Evolutionary conservation across 2,113 vertebrate species (phyloP), one percentile per base, ranked within the genome.

Genomic region (Thomomys bottae): DNA sequence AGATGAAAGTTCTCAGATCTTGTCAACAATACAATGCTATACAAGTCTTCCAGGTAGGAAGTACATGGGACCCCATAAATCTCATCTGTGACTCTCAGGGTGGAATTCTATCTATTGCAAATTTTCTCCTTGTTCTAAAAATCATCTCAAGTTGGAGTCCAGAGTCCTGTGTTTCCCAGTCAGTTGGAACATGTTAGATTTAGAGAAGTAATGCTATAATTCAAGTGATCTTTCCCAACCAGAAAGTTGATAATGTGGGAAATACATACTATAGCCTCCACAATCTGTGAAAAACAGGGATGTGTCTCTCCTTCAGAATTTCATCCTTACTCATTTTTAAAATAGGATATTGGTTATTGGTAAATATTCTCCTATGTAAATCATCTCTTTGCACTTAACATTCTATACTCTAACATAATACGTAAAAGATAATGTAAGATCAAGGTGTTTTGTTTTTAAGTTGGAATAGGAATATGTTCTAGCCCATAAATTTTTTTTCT

Each of bases 111-210:
- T 30, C 54, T 34, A 71, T 12, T 9, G 5, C 81, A n/a, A 23
- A 71, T 94, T 92, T 94, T 82, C 68, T 89, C 6, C 12, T 45
- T 5, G 9, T 64, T 83, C 42, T 67, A 61, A 79, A 26, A 88
- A 78, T 63, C 2, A 66, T 40, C 40, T 76, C 82, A 67, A 86
- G 18, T 83, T 90, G 75, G 0, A 82, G 20, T 24, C 57, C 49
- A 79, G 79, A 84, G 72, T 12, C 40, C 71, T 38, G 59, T 77
- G 14, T 2, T 49, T 81, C 45, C 34, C 42, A 70, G 28, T 3
- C 78, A 70, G 82, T 10, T 92, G 23, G 78, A 24, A 23, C 61
- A 40, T 1, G 36, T 49, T 75, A 77, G 36, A 63, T 67, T 85
- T 63, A 32, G 17, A 83, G 21, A 34, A 57, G 36, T 80, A 23